Percentiles rank a stretch among this genome's conserved stretches.
Evolutionary conservation across 2,888 invertebrate genomes (phyloP).

Genomic region (Oligia fasciuncula): DNA sequence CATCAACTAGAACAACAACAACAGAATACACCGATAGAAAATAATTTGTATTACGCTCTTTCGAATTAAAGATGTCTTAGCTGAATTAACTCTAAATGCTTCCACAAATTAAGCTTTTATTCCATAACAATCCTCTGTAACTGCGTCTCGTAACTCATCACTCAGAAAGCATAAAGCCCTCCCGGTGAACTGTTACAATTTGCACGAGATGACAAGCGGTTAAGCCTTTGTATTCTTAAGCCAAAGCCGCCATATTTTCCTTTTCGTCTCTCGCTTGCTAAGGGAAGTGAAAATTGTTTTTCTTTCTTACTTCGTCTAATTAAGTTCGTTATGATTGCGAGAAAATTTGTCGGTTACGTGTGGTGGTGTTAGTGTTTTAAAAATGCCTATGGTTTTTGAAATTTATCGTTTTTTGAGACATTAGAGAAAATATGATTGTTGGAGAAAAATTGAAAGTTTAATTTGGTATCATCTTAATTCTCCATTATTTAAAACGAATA

Average conservation of each 20-base stretch:
- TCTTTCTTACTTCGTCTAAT: conserved; percentile 47
- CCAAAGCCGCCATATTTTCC: conserved; percentile 48
- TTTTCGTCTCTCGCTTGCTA: conserved; percentile 28
- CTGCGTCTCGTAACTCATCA: conserved; percentile 29
- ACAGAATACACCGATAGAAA: no score
- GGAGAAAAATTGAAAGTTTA: neutral
- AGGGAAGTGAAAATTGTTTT: conserved; percentile 43
- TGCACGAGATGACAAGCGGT: conserved; percentile 46
- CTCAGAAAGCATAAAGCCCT: conserved; percentile 35
- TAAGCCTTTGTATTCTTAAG: conserved; percentile 50
- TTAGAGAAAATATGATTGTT: neutral
- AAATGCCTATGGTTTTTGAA: neutral
- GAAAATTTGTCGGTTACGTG: neutral
- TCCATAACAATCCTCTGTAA: neutral
- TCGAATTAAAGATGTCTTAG: neutral
- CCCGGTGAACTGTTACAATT: conserved; percentile 34
- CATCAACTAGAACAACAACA: no score
- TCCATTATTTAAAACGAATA: neutral
- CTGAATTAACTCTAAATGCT: neutral
- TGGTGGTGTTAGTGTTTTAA: neutral
- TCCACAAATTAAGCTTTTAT: neutral
- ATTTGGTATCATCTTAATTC: neutral
- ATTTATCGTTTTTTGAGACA: neutral
- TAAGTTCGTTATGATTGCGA: conserved; percentile 48
- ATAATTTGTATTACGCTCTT: no score